Percentiles rank a stretch among this genome's conserved stretches.
Evolutionary conservation across 2,113 vertebrate genomes (phyloP).

Genomic region (Cheirogaleus medius): DNA sequence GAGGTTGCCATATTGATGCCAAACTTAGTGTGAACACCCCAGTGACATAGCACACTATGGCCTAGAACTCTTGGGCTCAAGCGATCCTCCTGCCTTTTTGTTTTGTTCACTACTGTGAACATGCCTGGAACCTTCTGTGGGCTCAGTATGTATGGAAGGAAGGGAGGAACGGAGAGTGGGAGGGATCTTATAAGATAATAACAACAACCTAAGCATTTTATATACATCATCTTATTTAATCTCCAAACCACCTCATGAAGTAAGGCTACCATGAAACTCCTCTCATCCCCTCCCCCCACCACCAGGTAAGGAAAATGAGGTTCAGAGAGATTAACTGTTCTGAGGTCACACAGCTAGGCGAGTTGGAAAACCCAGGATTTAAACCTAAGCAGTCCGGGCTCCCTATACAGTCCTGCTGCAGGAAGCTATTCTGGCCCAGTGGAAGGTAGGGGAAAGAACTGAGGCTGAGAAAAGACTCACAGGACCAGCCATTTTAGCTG

Average conservation of each 20-base stretch:
- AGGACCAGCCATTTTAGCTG: neutral
- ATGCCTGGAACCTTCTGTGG: neutral
- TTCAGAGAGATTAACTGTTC: constrained; percentile 5
- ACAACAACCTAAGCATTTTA: neutral
- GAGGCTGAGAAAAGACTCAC: neutral
- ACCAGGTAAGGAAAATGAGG: constrained; percentile 12
- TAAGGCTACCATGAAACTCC: neutral
- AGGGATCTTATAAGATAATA: neutral
- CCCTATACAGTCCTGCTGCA: neutral
- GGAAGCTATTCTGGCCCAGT: neutral
- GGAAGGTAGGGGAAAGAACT: neutral
- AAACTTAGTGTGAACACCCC: too few species aligned
- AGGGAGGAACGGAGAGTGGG: neutral
- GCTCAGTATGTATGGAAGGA: neutral
- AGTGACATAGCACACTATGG: too few species aligned
- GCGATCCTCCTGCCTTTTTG: neutral
- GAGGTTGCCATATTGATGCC: too few species aligned
- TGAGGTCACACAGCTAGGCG: neutral
- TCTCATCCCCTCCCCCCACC: neutral
- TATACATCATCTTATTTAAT: neutral
- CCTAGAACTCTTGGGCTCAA: too few species aligned
- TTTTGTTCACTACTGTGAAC: neutral
- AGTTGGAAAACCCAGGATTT: neutral
- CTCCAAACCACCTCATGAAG: neutral
- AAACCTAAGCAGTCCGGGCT: neutral